A percentile compares a stretch with the other conserved stretches of the same genome.
Evolutionary conservation across 1,140 invertebrate genomes (phyloP).

Genomic region (Eriocheir sinensis): DNA sequence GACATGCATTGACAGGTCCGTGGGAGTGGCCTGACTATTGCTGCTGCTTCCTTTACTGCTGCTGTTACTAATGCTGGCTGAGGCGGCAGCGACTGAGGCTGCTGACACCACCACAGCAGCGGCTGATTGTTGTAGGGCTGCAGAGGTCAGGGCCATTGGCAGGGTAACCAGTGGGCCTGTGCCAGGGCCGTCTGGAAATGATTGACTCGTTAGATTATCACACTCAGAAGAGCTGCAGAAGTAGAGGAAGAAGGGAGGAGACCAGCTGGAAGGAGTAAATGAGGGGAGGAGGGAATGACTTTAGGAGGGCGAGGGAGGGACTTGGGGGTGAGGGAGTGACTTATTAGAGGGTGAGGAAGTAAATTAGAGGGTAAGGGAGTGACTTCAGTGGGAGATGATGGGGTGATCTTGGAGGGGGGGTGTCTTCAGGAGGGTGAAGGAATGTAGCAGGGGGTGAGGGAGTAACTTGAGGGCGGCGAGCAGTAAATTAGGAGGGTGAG

Average conservation of each 20-base stretch:
- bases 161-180: slow-evolving; percentile 62
- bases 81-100: slow-evolving; percentile 51
- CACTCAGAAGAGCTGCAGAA: too few relatives aligned
- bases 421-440: too few relatives aligned
- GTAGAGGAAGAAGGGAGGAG: not conserved
- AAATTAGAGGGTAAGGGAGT: too few relatives aligned
- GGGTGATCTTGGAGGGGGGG: too few relatives aligned
- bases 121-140: slow-evolving; percentile 67
- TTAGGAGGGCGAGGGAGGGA: not conserved
- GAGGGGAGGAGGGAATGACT: not conserved
- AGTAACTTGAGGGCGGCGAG: too few relatives aligned
- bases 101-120: slow-evolving; percentile 50
- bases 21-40: slow-evolving; percentile 61
- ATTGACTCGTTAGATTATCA: not conserved
- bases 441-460: too few relatives aligned
- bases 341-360: not conserved
- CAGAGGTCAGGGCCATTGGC: slow-evolving; percentile 70
- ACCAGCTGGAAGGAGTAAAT: not conserved
- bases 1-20: slow-evolving; percentile 69
- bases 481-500: too few relatives aligned
- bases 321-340: not conserved
- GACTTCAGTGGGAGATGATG: too few relatives aligned
- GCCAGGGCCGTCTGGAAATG: slow-evolving; percentile 37
- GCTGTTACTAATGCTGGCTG: slow-evolving; percentile 20
- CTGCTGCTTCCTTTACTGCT: slow-evolving; percentile 47